Evolutionary conservation across 1,140 invertebrate genomes (phyloP), one percentile per base, ranked within the genome.

Genomic region (Gerris buenoi): DNA sequence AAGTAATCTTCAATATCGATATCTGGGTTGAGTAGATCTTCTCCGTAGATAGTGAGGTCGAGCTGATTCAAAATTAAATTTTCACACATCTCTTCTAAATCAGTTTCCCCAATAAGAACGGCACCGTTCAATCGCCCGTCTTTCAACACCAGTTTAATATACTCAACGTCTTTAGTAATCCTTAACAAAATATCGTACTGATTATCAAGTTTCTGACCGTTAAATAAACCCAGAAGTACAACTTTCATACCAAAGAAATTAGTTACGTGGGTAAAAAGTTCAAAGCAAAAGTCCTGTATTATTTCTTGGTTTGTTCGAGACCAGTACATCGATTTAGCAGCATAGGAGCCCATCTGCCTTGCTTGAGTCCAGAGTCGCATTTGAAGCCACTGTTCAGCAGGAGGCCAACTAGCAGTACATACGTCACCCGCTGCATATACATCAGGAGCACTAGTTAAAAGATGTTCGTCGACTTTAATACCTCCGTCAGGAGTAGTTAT

Each of bases 1-100:
- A 99, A 99, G 80, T 96, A 99, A 82, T 99, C 97, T 77, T 98
- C 95, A 75, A 99, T 94, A 78, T 99, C 95, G 75, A 98, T 89
- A 78, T 92, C 82, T 23, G 95, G 94, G 82, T 98, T 89, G 2
- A 99, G 81, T 69, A 99, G 85, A 77, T 97, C 87, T 77, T 97
- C 91, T 61, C 91, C 93, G 80, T 89, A 91, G 25, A 83, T 80
- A 70, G 86, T 88, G 46, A 99, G 78, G 80, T 98, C 94, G 65
- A 96, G 82, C 76, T 95, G 88, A 82, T 98, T 95, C 18, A 98
- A 80, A 74, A 98, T 98, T 59, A 99, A 80, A 81, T 98, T 98
- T 80, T 99, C 96, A 80, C 95, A 95, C 73, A 93, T 98, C 81
- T 99, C 97, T 77, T 98, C 97, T 46, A 98, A 79, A 76, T 95